Percentiles rank a stretch among this genome's conserved stretches.
Evolutionary conservation across 2,888 invertebrate species (phyloP).

Genomic region (Cryptocheilus praepositus): DNA sequence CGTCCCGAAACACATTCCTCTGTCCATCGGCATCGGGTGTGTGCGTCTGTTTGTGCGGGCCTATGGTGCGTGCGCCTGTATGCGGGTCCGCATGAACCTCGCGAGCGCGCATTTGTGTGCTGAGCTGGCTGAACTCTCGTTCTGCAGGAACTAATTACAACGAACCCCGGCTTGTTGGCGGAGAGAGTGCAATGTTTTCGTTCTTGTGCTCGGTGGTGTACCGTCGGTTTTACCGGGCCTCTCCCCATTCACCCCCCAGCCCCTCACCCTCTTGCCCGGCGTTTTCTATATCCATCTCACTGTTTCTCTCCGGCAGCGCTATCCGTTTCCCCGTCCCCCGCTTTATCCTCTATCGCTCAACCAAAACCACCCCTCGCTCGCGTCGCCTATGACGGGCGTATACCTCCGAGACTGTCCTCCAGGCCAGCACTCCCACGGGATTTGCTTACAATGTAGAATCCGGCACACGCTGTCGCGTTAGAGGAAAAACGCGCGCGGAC

Average conservation of each 20-base stretch:
- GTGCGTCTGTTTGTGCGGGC: neutral
- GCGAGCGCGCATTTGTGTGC: conserved; percentile 19
- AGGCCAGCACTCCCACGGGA: conserved; percentile 24
- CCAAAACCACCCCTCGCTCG: conserved; percentile 1
- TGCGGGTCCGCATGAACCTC: neutral
- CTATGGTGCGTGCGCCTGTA: neutral
- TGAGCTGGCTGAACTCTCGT: conserved; percentile 42
- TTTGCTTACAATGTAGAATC: conserved; percentile 33
- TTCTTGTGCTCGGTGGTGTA: conserved; percentile 49
- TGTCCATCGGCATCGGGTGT: neutral
- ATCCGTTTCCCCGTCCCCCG: conserved; percentile 12
- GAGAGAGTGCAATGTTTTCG: conserved; percentile 63
- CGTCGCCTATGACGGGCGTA: conserved; percentile 21
- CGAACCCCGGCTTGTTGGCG: conserved; percentile 60
- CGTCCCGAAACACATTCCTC: neutral
- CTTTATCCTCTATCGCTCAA: conserved; percentile 10
- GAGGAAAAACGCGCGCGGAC: conserved; percentile 12
- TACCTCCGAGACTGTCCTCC: conserved; percentile 28
- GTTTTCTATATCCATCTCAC: neutral
- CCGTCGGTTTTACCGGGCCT: conserved; percentile 39
- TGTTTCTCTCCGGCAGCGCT: neutral
- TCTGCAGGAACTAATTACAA: conserved; percentile 66
- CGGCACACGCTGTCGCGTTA: neutral
- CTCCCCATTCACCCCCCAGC: conserved; percentile 13
- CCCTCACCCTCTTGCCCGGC: neutral